Evolutionary conservation across 2,888 invertebrate species (phyloP), one percentile per base, ranked within the genome.

Genomic region (Ferdinandea cuprea): DNA sequence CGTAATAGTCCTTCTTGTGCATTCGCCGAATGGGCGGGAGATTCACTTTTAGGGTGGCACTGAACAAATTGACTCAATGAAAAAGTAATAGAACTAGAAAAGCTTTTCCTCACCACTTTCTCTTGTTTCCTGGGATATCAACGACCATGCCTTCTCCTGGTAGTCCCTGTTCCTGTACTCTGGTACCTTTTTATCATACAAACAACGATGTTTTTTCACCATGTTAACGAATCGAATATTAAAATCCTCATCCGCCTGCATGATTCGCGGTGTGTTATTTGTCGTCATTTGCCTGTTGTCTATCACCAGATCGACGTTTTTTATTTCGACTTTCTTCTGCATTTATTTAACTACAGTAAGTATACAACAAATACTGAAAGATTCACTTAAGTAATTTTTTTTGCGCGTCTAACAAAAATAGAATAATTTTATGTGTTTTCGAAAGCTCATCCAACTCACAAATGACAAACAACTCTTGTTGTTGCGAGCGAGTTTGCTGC

Each of bases 151-250:
- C 80, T 90, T 89, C 85, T 91, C 91, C 86, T 91, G 91, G 85
- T 89, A 90, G 77, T 91, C 91, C 86, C 91, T 89, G 87, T 89
- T 90, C 72, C 91, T 89, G 86, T 92, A 92, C 25, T 91, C 90
- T 7, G 92, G 92, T 79, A 91, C 88, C 74, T 89, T 91, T 63
- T 90, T 90, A 78, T 92, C 91, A 83, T 92, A 92, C 13, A 92
- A 88, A 86, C 92, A 92, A 42, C 92, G 92, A 85, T 91, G 91
- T 85, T 89, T 89, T 87, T 92, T 90, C 63, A 92, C 89, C 85
- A 92, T 90, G 87, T 91, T 91, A 81, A 92, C 92, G 85, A 92
- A 92, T 48, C 90, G 88, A 44, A 91, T 90, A 88, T 92, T 91
- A 72, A 91, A 89, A 74, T 90, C 89, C 81, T 91, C 91, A 85